A percentile compares a stretch with the other conserved stretches of the same genome.
Conservation (phyloP, 2,113 vertebrate species). For the Motacilla alba region DNA sequence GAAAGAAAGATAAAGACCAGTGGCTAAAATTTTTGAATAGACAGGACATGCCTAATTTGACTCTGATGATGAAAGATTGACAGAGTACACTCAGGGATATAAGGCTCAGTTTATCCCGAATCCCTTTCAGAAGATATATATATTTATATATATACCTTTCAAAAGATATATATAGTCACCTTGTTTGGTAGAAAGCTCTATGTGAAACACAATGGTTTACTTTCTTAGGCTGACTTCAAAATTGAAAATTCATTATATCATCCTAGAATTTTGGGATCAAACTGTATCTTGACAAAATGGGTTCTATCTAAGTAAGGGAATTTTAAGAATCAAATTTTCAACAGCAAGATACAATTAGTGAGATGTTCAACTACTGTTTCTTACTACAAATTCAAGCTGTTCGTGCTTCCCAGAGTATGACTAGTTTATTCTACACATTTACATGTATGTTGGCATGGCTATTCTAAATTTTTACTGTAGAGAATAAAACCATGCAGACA, state of each 20-base stretch:
- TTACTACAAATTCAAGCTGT: neutral
- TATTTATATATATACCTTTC: neutral
- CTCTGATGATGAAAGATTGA: neutral
- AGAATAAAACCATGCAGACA: neutral
- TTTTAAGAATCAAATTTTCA: neutral
- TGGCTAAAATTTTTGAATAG: neutral
- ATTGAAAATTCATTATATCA: neutral
- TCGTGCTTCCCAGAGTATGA: neutral
- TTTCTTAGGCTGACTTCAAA: neutral
- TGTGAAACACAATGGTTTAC: neutral
- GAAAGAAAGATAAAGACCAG: neutral
- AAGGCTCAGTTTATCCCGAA: neutral
- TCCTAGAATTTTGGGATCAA: neutral
- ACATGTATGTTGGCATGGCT: fast-evolving
- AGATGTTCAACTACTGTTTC: neutral
- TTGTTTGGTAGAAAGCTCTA: neutral
- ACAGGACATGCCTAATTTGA: neutral
- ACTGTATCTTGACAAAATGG: neutral
- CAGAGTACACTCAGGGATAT: neutral
- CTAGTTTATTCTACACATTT: neutral
- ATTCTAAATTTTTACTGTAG: neutral
- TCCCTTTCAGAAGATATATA: neutral
- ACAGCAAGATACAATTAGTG: neutral
- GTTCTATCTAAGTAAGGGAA: neutral
- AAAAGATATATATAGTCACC: fast-evolving